phyloP scores from a whole-genome alignment of 2,888 invertebrate genomes.

The Rhaphigaster nebulosa region DNA sequence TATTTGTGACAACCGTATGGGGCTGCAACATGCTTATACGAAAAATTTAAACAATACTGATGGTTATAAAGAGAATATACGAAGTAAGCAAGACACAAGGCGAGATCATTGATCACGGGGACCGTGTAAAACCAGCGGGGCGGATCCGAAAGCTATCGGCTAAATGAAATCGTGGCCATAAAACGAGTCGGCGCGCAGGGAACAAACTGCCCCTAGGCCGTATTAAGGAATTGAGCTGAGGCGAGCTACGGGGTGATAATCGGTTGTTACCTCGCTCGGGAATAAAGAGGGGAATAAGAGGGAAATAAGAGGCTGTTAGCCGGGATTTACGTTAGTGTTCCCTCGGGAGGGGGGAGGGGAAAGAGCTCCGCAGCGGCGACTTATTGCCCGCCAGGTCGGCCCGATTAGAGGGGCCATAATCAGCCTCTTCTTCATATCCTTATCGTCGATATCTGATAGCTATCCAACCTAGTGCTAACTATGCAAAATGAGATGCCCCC shows the following conservation, averaged over 20 bases:
- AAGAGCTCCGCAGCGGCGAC: no score
- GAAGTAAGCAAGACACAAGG: background rate
- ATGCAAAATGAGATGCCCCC: background rate
- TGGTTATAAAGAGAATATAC: background rate
- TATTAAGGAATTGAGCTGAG: slow-evolving; percentile 36
- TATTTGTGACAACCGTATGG: no score
- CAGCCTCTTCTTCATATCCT: slow-evolving; percentile 21
- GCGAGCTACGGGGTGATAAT: slow-evolving; percentile 16
- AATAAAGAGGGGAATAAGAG: slow-evolving; percentile 16
- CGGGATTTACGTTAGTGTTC: slow-evolving; percentile 32
- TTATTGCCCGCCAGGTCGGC: background rate
- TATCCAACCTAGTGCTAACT: background rate
- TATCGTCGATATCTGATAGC: background rate
- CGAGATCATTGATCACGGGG: background rate
- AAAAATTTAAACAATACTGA: background rate
- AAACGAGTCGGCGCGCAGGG: slow-evolving; percentile 22
- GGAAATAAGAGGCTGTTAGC: slow-evolving; percentile 47
- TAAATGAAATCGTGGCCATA: slow-evolving; percentile 42
- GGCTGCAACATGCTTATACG: no score
- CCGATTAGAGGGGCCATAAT: background rate
- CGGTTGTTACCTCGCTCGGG: background rate
- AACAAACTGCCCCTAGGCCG: background rate
- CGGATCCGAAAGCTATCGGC: slow-evolving; percentile 32
- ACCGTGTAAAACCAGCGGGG: slow-evolving; percentile 29
- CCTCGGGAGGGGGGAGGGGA: background rate